Base-by-base conservation (phyloP, 2,888 invertebrate genomes). In the Polydrusus cervinus region DNA sequence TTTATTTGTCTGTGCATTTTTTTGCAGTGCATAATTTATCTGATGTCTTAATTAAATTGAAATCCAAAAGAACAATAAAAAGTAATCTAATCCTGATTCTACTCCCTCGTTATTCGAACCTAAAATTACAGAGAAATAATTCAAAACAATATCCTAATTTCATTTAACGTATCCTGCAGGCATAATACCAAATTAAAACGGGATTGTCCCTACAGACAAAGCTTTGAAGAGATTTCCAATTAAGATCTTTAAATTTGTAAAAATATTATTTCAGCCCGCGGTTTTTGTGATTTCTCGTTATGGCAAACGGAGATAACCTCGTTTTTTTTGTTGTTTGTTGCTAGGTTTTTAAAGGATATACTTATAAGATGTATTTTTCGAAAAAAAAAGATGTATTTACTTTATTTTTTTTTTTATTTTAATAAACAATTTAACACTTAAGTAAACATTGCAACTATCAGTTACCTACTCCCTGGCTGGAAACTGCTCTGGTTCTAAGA, bases 141-240 rank as follows among this genome's bases (percentile, higher is more conserved):
- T 75, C 71, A 71, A 75, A 75, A 71, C 68, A 75, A 72, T 75
- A 69, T 69, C 65, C 69, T 74, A 75, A 75, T 75, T 75, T 72
- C 72, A 62, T 72, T 64, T 65, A 61, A 72, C 68, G 75, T 75
- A 75, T 72, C 75, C 75, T 75, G 60, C 13, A 71, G 75, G 75
- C 64, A 34, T 64, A 67, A 57, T 64, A 38, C 67, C 64, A 65
- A 68, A 72, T 68, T 75, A 68, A 62, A 57, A 62, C 64, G 40
- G 20, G 71, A 53, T 64, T 64, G 68, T 75, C 64, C 60, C 67
- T 38, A 34, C 60, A 71, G 67, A 72, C 71, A 72, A 72, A 61
- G 64, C 65, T 64, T 68, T 62, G 75, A 53, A 47, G 67, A 72
- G 71, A 75, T 75, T 72, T 75, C 69, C 75, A 75, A 75, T 75